Evolutionary conservation across 2,888 invertebrate genomes (phyloP), one percentile per base, ranked within the genome.

Genomic region (Laothoe populi): DNA sequence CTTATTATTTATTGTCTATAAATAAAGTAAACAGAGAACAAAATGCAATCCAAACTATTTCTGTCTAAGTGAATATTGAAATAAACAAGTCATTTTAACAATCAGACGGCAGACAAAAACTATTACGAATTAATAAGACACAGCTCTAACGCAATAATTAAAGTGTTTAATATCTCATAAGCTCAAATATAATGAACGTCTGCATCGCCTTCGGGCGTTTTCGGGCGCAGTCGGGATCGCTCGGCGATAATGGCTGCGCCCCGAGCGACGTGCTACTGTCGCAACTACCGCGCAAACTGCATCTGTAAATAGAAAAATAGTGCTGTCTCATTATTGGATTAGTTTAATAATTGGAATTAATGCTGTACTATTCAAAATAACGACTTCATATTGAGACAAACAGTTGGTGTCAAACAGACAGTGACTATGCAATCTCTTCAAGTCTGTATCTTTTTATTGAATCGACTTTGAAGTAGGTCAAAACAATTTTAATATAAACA

Each of bases 131-230:
- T 70, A 77, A 80, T 72, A 76, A 73, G 68, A 68, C 74, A 35
- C 53, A 35, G 53, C 53, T 35, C 49, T 31, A 31, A 49, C 49
- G 31, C 16, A 35, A 53, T 53, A 53, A 82, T 75, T 70, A 67
- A 68, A 70, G 72, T 73, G 53, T 60, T 76, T 82, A 79, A 81
- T 83, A 76, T 73, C 74, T 82, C 77, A 64, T 69, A 74, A 76
- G 73, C 74, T 82, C 77, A 64, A 69, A 74, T 78, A 86, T 85
- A 85, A 88, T 89, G 87, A 88, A 83, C 73, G 87, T 89, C 88
- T 75, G 83, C 88, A 66, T 53, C 58, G 58, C 48, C 81, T 77
- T 75, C 75, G 73, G 79, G 83, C 77, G 63, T 62, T 64, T 69
- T 83, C 78, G 78, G 80, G 71, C 71, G 70, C 74, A 69, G 70